phyloP scores from a whole-genome alignment of 2,888 invertebrate species.

The Cosmopolites sordidus region DNA sequence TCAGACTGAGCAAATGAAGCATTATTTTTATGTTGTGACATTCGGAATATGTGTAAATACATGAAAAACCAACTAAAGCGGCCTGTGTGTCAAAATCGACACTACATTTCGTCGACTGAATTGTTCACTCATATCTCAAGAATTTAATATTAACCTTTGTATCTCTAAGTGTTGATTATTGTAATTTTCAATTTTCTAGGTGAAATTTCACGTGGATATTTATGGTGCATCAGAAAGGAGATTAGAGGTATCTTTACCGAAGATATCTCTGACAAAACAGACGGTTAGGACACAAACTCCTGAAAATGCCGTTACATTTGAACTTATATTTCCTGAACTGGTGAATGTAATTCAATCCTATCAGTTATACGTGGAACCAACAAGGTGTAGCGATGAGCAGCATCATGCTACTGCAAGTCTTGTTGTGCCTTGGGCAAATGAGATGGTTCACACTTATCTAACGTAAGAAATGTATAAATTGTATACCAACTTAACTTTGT shows the following conservation, averaged over 20 bases:
- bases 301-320: slow-evolving; percentile 57
- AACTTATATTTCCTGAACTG: slow-evolving; percentile 57
- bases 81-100: too few relatives aligned
- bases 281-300: slow-evolving; percentile 54
- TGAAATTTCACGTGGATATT: slow-evolving; percentile 61
- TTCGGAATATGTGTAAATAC: too few relatives aligned
- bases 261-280: slow-evolving; percentile 40
- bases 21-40: too few relatives aligned
- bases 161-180: slow-evolving; percentile 5
- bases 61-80: too few relatives aligned
- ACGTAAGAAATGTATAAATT: slow-evolving; percentile 49
- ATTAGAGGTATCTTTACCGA: slow-evolving; percentile 38
- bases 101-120: too few relatives aligned
- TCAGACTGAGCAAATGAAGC: too few relatives aligned
- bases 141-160: slow-evolving; percentile 1
- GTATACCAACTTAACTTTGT: too few relatives aligned
- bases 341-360: slow-evolving; percentile 59
- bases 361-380: slow-evolving; percentile 57
- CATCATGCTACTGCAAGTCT: slow-evolving; percentile 60
- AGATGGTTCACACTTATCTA: slow-evolving; percentile 57
- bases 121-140: too few relatives aligned
- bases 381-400: slow-evolving; percentile 46
- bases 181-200: slow-evolving; percentile 46
- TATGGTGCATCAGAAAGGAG: slow-evolving; percentile 50
- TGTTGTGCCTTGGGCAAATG: slow-evolving; percentile 63